Evolutionary conservation across 2,113 vertebrate genomes (phyloP).

Genomic region (Motacilla tschutschensis): DNA sequence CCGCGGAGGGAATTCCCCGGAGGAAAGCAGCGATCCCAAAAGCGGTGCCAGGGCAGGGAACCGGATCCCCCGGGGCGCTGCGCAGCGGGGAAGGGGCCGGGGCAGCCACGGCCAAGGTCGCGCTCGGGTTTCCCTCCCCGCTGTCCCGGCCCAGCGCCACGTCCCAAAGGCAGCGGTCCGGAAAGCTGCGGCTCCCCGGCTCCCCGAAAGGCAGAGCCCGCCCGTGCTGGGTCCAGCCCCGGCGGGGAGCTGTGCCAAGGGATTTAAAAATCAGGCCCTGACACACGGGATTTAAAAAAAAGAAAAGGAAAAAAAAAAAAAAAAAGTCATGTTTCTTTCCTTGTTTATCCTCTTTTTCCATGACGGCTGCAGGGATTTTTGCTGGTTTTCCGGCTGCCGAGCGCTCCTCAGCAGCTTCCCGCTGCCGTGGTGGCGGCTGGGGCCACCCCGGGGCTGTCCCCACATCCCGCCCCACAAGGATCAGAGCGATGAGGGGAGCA

Average conservation of each 20-base stretch:
- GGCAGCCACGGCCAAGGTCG: not conserved
- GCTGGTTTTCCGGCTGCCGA: not conserved
- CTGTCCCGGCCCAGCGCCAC: not conserved
- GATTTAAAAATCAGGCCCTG: not conserved
- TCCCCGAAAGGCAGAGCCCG: not conserved
- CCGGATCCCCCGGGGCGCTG: not conserved
- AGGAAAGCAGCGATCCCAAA: not conserved
- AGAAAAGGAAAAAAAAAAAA: not conserved
- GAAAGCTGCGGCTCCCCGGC: not conserved
- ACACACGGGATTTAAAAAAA: not conserved
- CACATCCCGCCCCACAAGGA: not conserved
- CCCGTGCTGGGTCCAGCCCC: not conserved
- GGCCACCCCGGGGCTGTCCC: not conserved
- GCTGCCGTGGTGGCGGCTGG: no score
- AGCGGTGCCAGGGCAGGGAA: not conserved
- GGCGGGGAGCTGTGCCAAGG: not conserved
- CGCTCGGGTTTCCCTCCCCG: not conserved
- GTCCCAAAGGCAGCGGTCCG: not conserved
- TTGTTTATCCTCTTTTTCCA: constrained; percentile 59
- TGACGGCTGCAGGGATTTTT: constrained; percentile 25
- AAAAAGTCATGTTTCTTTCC: constrained; percentile 6
- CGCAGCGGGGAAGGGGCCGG: not conserved
- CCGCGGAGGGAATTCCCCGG: not conserved
- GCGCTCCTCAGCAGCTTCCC: not conserved
- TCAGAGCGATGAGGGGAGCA: fast-evolving